Percentiles rank a stretch among this genome's conserved stretches.
Evolutionary conservation across 1,140 invertebrate genomes (phyloP).

Genomic region (Mizuhopecten yessoensis): DNA sequence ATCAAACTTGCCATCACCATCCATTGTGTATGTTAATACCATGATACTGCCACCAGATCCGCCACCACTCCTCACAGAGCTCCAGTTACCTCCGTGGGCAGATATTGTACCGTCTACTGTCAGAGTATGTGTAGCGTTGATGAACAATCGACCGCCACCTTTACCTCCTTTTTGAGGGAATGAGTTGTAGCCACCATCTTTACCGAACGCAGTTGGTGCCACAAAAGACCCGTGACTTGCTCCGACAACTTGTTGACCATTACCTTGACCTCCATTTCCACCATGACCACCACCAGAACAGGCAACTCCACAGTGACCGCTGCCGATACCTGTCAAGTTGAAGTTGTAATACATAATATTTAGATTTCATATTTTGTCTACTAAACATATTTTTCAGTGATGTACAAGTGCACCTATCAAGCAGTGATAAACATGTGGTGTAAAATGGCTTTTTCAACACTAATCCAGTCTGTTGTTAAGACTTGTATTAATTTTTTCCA

Average conservation of each 20-base stretch:
- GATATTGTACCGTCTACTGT: conserved; percentile 71
- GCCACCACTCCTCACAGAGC: conserved; percentile 71
- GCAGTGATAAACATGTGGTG: too few species aligned
- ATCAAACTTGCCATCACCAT: conserved; percentile 73
- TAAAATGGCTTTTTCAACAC: too few species aligned
- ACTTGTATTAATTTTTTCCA: too few species aligned
- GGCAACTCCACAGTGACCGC: conserved; percentile 59
- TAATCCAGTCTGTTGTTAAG: too few species aligned
- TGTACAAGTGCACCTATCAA: too few species aligned
- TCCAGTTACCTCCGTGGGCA: conserved; percentile 70
- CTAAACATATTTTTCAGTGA: too few species aligned
- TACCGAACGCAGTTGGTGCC: conserved; percentile 71
- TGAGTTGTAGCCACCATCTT: conserved; percentile 72
- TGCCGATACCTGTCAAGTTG: conserved; percentile 67
- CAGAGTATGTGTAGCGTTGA: conserved; percentile 67
- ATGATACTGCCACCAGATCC: conserved; percentile 74
- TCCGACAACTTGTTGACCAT: conserved; percentile 67
- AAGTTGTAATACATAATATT: not conserved
- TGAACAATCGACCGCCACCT: conserved; percentile 70
- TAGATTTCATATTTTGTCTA: too few species aligned
- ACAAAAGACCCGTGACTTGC: conserved; percentile 73
- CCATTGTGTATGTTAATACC: conserved; percentile 69
- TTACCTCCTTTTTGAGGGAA: conserved; percentile 72
- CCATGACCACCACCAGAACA: conserved; percentile 77
- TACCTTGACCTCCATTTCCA: conserved; percentile 77